These are phyloP conservation scores for Diogma glabrata DNA, from an alignment of 2,888 invertebrate genomes.

Conservation along the genomic window DNA sequence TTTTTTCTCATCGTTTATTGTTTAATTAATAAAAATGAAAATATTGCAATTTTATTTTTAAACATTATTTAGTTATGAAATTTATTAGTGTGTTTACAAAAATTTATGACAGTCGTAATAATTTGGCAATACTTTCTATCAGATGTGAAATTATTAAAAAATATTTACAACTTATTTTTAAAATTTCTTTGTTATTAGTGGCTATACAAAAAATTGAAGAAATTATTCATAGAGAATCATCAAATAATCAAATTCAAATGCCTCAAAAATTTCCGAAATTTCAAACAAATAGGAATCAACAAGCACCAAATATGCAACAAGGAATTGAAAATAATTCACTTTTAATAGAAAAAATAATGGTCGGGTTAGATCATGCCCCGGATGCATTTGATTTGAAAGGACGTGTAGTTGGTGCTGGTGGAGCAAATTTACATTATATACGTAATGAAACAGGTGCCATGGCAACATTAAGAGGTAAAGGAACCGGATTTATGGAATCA, in stretches of 20 bases:
- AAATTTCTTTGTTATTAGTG: conserved; percentile 19
- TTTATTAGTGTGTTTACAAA: neutral
- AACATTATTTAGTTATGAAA: neutral
- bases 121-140: too few relatives aligned
- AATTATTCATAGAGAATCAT: conserved; percentile 18
- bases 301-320: neutral
- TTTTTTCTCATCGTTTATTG: too few relatives aligned
- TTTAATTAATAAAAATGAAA: too few relatives aligned
- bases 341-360: conserved; percentile 54
- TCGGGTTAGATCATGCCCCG: conserved; percentile 66
- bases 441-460: conserved; percentile 62
- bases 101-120: neutral
- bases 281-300: conserved; percentile 10
- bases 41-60: too few relatives aligned
- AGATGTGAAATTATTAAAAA: too few relatives aligned
- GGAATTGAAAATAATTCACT: conserved; percentile 14
- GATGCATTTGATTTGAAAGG: conserved; percentile 62
- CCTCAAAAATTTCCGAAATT: conserved; percentile 5
- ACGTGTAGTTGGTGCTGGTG: conserved; percentile 58
- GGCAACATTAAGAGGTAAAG: conserved; percentile 58
- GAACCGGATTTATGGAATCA: conserved; percentile 48
- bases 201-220: conserved; percentile 27
- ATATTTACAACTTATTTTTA: neutral
- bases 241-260: neutral
- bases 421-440: conserved; percentile 64